Percentiles rank a stretch among this genome's conserved stretches.
phyloP scores from a whole-genome alignment of 2,797 vertebrate genomes.

The Morelia viridis region DNA sequence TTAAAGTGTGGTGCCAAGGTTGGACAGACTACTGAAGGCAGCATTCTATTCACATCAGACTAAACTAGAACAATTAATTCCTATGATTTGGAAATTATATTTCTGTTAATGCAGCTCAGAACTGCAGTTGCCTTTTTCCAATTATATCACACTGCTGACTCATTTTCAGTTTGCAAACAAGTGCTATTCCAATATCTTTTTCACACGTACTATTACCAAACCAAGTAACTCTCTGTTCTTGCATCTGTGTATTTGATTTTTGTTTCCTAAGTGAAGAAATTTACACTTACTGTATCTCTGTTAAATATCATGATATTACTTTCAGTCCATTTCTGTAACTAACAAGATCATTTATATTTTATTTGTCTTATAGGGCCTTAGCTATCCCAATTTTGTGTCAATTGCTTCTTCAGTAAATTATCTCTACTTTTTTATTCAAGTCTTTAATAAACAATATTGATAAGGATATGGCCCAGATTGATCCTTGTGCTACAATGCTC shows the following conservation, averaged over 20 bases:
- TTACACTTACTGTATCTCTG: neutral
- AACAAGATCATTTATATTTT: neutral
- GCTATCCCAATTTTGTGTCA: neutral
- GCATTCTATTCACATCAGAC: neutral
- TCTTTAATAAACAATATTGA: neutral
- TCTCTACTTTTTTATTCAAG: neutral
- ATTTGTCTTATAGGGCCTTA: neutral
- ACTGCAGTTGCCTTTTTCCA: neutral
- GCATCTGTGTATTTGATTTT: neutral
- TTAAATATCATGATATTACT: neutral
- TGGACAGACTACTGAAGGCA: neutral
- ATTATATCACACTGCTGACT: neutral
- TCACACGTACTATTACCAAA: neutral
- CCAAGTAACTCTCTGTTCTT: neutral
- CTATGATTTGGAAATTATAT: neutral
- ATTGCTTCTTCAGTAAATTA: neutral
- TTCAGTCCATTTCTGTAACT: neutral
- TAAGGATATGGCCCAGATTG: neutral
- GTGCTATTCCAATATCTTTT: neutral
- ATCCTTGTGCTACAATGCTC: neutral
- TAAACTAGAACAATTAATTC: neutral
- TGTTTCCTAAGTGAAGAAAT: neutral
- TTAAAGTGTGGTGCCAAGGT: neutral
- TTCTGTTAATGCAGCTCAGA: neutral
- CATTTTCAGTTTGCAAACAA: neutral